These are phyloP conservation scores for Empis livida DNA, from an alignment of 2,888 invertebrate species.

Conservation along the genomic window DNA sequence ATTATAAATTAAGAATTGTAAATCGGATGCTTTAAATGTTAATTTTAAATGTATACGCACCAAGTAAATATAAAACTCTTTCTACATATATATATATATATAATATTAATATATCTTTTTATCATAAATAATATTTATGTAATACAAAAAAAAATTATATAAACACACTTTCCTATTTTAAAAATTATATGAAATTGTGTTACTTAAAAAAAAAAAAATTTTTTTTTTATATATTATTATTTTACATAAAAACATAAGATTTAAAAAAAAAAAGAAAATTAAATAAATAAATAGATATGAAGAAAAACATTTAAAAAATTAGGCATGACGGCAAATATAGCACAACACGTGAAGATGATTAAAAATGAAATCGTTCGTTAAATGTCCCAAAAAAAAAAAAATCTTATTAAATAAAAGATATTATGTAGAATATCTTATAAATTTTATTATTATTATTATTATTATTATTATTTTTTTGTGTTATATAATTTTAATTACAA, in stretches of 20 bases:
- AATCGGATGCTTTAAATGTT: slow-evolving; percentile 19
- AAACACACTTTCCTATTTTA: slow-evolving; percentile 10
- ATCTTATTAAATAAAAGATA: not conserved
- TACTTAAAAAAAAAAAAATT: too few relatives aligned
- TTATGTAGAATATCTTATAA: not conserved
- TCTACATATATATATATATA: slow-evolving; percentile 14
- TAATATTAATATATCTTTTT: not conserved
- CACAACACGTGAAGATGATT: too few relatives aligned
- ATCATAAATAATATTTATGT: not conserved
- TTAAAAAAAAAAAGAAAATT: not conserved
- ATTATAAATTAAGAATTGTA: not conserved
- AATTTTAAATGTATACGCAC: slow-evolving; percentile 16
- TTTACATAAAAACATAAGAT: not conserved
- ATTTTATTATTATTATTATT: too few relatives aligned
- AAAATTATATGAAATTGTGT: not conserved
- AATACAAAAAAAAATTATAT: too few relatives aligned
- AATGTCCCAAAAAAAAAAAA: too few relatives aligned
- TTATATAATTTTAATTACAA: not conserved
- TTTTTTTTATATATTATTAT: not conserved
- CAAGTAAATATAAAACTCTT: slow-evolving; percentile 14
- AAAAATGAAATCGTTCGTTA: too few relatives aligned
- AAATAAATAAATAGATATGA: not conserved
- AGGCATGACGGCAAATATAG: too few relatives aligned
- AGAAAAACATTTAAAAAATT: not conserved
- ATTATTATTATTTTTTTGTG: too few relatives aligned